These are phyloP conservation scores for Leptinotarsa tumamoca DNA, from an alignment of 2,888 invertebrate species.

Conservation along the genomic window DNA sequence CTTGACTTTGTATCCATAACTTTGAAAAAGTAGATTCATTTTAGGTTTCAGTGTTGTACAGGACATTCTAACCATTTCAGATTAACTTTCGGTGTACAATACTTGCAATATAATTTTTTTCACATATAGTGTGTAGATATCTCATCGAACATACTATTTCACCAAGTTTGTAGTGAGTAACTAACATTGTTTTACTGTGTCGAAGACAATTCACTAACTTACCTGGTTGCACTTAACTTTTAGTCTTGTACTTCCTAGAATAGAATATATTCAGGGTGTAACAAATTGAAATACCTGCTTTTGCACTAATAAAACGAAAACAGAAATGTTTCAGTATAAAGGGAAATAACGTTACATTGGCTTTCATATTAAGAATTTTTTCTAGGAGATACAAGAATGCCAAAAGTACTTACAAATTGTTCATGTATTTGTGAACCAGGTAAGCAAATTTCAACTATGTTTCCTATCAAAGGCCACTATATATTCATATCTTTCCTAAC, in stretches of 20 bases:
- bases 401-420: conserved; percentile 43
- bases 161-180: conserved; percentile 19
- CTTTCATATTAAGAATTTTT: conserved; percentile 36
- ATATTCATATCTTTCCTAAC: not conserved
- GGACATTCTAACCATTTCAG: conserved; percentile 7
- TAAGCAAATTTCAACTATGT: conserved; percentile 36
- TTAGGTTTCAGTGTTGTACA: conserved; percentile 22
- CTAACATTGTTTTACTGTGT: conserved; percentile 19
- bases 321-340: conserved; percentile 21
- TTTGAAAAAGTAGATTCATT: conserved; percentile 16
- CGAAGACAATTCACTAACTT: conserved; percentile 13
- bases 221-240: conserved; percentile 34
- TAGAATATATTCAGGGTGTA: conserved; percentile 18
- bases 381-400: conserved; percentile 44
- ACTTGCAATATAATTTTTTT: conserved; percentile 6
- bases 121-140: conserved; percentile 1
- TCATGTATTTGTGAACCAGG: conserved; percentile 41
- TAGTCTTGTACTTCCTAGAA: conserved; percentile 36
- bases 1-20: conserved; percentile 9
- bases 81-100: conserved; percentile 25
- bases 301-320: conserved; percentile 23
- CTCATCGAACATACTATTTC: conserved; percentile 4
- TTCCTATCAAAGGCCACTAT: not conserved
- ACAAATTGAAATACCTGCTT: conserved; percentile 13
- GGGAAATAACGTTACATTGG: conserved; percentile 16